Conservation (phyloP, 1,140 invertebrate genomes). For the Gonatopus flavifemur region DNA sequence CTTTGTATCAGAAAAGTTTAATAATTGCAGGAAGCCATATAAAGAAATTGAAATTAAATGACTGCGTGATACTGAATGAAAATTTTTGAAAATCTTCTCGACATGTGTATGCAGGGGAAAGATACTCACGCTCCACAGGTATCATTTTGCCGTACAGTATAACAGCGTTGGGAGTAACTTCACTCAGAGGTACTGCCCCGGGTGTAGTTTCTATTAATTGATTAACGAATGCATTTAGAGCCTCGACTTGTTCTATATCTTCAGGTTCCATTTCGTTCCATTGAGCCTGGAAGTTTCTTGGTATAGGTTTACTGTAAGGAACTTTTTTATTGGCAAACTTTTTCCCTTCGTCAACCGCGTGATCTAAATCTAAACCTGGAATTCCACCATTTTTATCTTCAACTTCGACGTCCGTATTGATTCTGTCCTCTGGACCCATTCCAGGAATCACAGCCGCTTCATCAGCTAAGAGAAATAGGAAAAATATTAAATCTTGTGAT, state of each 20-base stretch:
- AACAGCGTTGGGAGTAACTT: conserved; percentile 75
- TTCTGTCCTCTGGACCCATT: conserved; percentile 91
- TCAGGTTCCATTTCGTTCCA: conserved; percentile 84
- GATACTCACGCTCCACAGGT: conserved; percentile 67
- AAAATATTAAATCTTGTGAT: not conserved
- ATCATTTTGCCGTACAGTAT: conserved; percentile 80
- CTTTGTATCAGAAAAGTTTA: conserved; percentile 7
- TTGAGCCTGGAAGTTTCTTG: conserved; percentile 91
- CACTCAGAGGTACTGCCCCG: conserved; percentile 68
- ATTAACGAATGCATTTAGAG: conserved; percentile 65
- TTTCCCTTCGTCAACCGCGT: conserved; percentile 70
- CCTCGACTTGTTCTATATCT: conserved; percentile 58
- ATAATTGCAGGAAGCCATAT: not conserved
- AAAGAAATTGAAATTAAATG: conserved; percentile 2
- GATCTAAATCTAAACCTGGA: conserved; percentile 85
- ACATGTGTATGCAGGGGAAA: not conserved
- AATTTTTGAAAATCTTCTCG: not conserved
- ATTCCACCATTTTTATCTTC: conserved; percentile 61
- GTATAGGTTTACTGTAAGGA: conserved; percentile 94
- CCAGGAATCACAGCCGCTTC: conserved; percentile 84
- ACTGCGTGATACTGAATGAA: too few species aligned
- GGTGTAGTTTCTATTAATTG: conserved; percentile 73
- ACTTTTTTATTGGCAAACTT: conserved; percentile 73
- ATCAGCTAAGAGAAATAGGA: conserved; percentile 60
- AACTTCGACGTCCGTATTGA: conserved; percentile 63